Evolutionary conservation across 2,888 invertebrate species (phyloP).

Genomic region (Parnassius smintheus): DNA sequence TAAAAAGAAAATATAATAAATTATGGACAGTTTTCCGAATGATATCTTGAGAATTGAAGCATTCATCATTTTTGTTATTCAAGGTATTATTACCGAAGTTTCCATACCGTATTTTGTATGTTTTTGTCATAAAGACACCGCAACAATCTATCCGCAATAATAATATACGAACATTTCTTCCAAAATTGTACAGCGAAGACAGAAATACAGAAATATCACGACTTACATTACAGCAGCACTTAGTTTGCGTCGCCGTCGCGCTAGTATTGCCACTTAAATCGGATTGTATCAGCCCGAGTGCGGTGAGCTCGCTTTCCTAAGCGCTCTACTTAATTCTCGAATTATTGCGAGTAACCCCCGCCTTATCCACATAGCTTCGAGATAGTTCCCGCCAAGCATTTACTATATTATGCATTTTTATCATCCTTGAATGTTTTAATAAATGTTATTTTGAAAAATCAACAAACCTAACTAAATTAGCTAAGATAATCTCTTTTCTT

Average conservation of each 20-base stretch:
- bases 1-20: too few relatives aligned
- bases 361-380: conserved; percentile 8
- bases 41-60: too few relatives aligned
- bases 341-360: conserved; percentile 19
- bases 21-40: too few relatives aligned
- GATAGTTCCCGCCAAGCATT: conserved; percentile 11
- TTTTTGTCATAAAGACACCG: too few relatives aligned
- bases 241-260: conserved; percentile 6
- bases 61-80: too few relatives aligned
- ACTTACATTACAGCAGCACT: conserved; percentile 13
- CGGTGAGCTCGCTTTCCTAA: conserved; percentile 17
- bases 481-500: too few relatives aligned
- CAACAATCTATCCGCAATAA: too few relatives aligned
- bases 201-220: neutral
- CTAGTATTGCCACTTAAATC: conserved; percentile 19
- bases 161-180: too few relatives aligned
- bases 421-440: neutral
- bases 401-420: conserved; percentile 13
- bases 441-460: neutral
- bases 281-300: conserved; percentile 19
- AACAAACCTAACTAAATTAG: too few relatives aligned
- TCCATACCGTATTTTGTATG: too few relatives aligned
- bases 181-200: too few relatives aligned
- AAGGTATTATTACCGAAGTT: too few relatives aligned
- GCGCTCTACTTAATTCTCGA: conserved; percentile 27